Evolutionary conservation across 1,140 invertebrate species (phyloP), one percentile per base, ranked within the genome.

Genomic region (Mya arenaria): DNA sequence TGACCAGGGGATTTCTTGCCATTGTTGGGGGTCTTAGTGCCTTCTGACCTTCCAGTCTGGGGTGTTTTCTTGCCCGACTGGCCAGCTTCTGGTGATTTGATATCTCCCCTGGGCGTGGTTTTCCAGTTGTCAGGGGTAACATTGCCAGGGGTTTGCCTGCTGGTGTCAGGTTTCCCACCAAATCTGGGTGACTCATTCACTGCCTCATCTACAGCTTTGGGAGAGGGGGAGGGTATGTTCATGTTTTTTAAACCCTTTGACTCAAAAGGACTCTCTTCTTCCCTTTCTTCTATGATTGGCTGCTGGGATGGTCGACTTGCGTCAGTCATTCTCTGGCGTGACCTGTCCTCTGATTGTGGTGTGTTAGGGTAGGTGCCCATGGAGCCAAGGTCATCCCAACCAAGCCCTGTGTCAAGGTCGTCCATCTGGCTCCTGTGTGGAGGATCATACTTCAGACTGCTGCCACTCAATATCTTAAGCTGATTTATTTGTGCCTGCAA

Each of bases 401-500:
- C 81, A 28, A 74, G 52, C 28, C 84, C 84, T 28, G 68, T 84
- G 62, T 85, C 82, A 84, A 79, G 75, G 55, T 74, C 84, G 52
- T 69, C 60, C 84, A 69, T 69, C 37, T 71, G 71, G 58, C 63
- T 85, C 58, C 56, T 80, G 79, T 63, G 77, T 48, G 56, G 63
- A 34, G 48, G 68, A 32, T 77, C 71, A 19, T 65, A 41, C 52
- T 44, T 82, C 56, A 74, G 52, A 39, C n/a, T 82, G 37, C 52
- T 69, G 30, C 69, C 71, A 37, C 73, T 77, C n/a, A 78, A 60
- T 41, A 85, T 82, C 56, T 87, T 87, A 25, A 89, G 48, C 37
- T 88, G 84, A 77, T 88, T 87, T 28, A 89, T 73, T 77, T 89
- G 88, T 44, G 82, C 79, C 77, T 89, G 88, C 28, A 89, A 83